Conservation (phyloP, 2,113 vertebrate species). For the Atlantisia rogersi region DNA sequence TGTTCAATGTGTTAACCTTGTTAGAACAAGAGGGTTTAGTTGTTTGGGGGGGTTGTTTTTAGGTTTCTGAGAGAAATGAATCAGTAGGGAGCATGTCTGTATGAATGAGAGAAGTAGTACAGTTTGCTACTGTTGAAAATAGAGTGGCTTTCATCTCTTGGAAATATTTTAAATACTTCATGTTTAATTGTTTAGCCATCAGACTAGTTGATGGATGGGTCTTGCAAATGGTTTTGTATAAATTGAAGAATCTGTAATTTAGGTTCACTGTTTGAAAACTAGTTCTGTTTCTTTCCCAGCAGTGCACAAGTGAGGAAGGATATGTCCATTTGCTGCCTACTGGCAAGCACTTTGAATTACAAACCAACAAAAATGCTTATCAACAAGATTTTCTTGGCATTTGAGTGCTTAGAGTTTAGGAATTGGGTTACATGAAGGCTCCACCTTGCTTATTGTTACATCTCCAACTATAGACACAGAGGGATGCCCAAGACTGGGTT, state of each 20-base stretch:
- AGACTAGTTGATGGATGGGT: neutral
- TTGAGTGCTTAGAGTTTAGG: neutral
- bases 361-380: neutral
- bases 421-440: neutral
- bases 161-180: neutral
- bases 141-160: neutral
- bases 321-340: neutral
- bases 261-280: neutral
- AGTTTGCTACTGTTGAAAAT: neutral
- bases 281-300: neutral
- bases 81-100: neutral
- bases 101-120: neutral
- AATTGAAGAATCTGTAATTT: neutral
- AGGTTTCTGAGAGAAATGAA: neutral
- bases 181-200: neutral
- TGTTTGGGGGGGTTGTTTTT: neutral
- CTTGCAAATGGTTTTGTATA: neutral
- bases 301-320: neutral
- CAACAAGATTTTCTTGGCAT: neutral
- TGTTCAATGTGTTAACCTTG: neutral
- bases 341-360: neutral
- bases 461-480: neutral
- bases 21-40: neutral
- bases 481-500: neutral
- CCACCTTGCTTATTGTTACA: neutral